Conservation (phyloP, 2,797 vertebrate genomes). For the Helarctos malayanus region DNA sequence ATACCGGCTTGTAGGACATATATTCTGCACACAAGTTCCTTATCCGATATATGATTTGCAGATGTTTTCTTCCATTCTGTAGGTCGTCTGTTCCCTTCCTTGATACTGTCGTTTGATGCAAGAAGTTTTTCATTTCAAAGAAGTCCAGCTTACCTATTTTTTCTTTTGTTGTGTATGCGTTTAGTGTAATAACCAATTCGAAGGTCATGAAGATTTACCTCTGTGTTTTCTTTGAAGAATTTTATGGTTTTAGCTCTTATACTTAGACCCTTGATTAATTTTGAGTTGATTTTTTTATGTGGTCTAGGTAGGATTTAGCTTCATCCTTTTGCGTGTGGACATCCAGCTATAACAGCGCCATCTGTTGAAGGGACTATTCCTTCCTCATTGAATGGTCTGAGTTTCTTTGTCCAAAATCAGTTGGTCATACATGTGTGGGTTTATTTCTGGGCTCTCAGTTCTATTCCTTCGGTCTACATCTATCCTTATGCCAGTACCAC, state of each 20-base stretch:
- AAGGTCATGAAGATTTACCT: background rate
- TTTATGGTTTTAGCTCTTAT: background rate
- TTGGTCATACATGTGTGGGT: background rate
- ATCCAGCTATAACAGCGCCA: background rate
- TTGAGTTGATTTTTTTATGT: background rate
- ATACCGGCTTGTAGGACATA: background rate
- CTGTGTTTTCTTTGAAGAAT: background rate
- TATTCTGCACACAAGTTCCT: background rate
- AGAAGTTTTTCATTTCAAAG: background rate
- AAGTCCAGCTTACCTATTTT: background rate
- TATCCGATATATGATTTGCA: background rate
- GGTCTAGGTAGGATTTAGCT: background rate
- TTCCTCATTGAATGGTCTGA: background rate
- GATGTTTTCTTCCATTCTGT: background rate
- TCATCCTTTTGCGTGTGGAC: background rate
- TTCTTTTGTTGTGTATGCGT: background rate
- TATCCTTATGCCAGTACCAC: background rate
- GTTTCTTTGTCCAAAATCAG: background rate
- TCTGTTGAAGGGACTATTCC: background rate
- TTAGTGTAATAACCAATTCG: background rate
- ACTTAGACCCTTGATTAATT: background rate
- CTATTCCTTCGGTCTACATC: background rate
- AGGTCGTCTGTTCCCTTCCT: background rate
- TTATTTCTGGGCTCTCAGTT: constrained; percentile 8
- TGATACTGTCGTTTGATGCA: background rate